Conservation (phyloP, 2,113 vertebrate species). For the Electrona antarctica region DNA sequence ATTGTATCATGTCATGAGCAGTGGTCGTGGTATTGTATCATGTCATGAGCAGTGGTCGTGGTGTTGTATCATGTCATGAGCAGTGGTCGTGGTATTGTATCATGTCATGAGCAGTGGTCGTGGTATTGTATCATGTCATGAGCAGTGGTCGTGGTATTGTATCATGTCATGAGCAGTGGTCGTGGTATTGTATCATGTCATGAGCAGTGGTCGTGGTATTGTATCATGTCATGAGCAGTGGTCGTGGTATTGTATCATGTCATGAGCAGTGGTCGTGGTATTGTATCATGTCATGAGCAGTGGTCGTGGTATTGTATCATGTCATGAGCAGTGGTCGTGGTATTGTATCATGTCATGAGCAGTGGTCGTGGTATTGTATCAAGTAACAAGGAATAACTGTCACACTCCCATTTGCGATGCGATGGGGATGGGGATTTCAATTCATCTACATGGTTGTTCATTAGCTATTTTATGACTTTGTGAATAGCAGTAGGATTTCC, state of each 20-base stretch:
- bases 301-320: no score
- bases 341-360: background rate
- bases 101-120: background rate
- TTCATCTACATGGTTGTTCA: background rate
- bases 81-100: no score
- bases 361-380: no score
- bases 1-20: background rate
- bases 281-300: background rate
- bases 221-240: background rate
- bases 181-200: background rate
- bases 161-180: background rate
- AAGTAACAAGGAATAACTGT: no score
- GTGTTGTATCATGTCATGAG: background rate
- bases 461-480: background rate
- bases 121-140: background rate
- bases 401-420: no score
- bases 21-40: no score
- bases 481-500: background rate
- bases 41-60: background rate
- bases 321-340: conserved; percentile 1
- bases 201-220: no score
- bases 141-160: no score
- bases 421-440: no score
- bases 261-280: no score
- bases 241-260: background rate